These are phyloP conservation scores for Syngnathus scovelli DNA, from an alignment of 2,113 vertebrate genomes.

Conservation along the genomic window DNA sequence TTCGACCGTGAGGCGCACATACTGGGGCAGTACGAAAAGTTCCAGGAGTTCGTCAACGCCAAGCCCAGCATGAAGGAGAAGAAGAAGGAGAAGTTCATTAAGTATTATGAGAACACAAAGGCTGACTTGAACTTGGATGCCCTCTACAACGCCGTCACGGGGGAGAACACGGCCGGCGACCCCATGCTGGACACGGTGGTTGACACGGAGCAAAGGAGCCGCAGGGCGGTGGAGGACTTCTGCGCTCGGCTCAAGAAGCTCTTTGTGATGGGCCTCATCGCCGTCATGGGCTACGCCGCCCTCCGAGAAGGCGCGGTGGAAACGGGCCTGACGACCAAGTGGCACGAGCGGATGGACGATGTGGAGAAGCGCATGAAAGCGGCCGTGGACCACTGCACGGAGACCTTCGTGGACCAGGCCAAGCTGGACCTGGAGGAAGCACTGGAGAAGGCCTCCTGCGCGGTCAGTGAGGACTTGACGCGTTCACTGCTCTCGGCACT, in stretches of 20 bases:
- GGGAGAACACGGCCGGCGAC: constrained; percentile 59
- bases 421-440: constrained; percentile 63
- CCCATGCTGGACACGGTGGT: constrained; percentile 67
- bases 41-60: constrained; percentile 71
- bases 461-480: constrained; percentile 47
- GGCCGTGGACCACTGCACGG: constrained; percentile 70
- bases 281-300: constrained; percentile 70
- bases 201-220: constrained; percentile 55
- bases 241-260: constrained; percentile 75
- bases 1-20: constrained; percentile 72
- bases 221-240: constrained; percentile 73
- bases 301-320: constrained; percentile 65
- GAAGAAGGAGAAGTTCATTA: constrained; percentile 73
- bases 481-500: constrained; percentile 58
- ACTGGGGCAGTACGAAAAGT: constrained; percentile 76
- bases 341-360: constrained; percentile 69
- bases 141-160: constrained; percentile 67
- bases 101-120: constrained; percentile 67
- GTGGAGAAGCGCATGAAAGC: constrained; percentile 74
- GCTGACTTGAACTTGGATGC: constrained; percentile 70
- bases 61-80: constrained; percentile 70
- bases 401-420: constrained; percentile 70
- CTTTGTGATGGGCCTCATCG: constrained; percentile 72
- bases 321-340: constrained; percentile 67
- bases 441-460: constrained; percentile 52